Percentiles rank a stretch among this genome's conserved stretches.
phyloP scores from a whole-genome alignment of 2,113 vertebrate genomes.

The Melanerpes aurifrons region DNA sequence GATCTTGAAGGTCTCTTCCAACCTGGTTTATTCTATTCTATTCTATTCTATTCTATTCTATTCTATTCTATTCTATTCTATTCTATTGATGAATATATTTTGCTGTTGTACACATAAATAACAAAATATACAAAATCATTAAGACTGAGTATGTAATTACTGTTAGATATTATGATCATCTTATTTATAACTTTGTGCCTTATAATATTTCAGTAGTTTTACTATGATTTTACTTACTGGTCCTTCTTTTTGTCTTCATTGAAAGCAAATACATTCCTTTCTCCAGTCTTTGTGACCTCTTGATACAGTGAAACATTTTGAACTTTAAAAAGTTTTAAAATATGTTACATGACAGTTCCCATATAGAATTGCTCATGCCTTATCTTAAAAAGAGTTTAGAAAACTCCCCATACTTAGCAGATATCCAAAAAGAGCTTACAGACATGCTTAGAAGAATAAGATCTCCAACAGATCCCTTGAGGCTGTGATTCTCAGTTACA shows the following conservation, averaged over 20 bases:
- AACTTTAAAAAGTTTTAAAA: constrained; percentile 62
- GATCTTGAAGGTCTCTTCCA: too few species aligned
- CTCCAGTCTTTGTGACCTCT: constrained; percentile 33
- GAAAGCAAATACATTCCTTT: constrained; percentile 49
- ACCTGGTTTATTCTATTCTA: too few species aligned
- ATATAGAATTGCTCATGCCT: constrained; percentile 11
- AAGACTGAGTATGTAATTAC: not conserved
- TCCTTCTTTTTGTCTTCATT: constrained; percentile 11
- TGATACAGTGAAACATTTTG: constrained; percentile 50
- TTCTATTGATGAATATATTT: not conserved
- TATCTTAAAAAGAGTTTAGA: constrained; percentile 50
- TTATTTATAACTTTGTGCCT: constrained; percentile 6
- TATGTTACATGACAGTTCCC: constrained; percentile 67
- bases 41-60: too few species aligned
- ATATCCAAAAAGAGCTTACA: not conserved
- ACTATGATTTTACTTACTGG: not conserved
- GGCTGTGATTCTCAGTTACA: not conserved
- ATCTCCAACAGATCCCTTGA: not conserved
- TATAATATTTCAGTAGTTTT: constrained; percentile 7
- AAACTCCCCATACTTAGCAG: constrained; percentile 12
- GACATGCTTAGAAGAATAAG: not conserved
- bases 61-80: too few species aligned
- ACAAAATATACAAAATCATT: not conserved
- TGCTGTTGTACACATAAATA: not conserved
- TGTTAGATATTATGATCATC: not conserved